Conservation (phyloP, 2,888 invertebrate species). For the Callyntrura guangdongensis region DNA sequence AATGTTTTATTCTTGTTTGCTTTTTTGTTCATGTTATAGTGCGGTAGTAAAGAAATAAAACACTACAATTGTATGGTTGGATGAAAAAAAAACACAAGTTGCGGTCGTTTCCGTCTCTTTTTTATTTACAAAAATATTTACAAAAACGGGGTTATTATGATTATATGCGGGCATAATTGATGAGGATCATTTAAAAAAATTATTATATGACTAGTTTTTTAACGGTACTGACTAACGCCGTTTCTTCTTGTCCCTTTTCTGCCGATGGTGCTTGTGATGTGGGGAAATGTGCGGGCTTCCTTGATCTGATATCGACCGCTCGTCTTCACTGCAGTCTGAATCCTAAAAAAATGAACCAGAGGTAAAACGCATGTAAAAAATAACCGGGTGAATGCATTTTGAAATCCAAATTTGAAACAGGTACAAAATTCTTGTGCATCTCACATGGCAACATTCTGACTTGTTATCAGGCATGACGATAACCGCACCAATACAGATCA, state of each 20-base stretch:
- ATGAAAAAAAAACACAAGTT: slow-evolving; percentile 60
- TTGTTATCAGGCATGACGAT: slow-evolving; percentile 90
- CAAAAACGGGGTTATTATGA: not conserved
- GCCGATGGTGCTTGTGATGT: slow-evolving; percentile 85
- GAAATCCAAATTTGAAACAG: not conserved
- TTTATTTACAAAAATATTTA: slow-evolving; percentile 49
- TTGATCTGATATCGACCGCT: slow-evolving; percentile 85
- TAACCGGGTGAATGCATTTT: not conserved
- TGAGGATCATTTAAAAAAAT: not conserved
- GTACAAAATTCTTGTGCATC: not conserved
- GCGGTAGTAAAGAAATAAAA: slow-evolving; percentile 65
- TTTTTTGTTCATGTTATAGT: slow-evolving; percentile 53
- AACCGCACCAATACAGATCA: slow-evolving; percentile 93
- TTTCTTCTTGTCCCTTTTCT: slow-evolving; percentile 86
- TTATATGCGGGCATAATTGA: not conserved
- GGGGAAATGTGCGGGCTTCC: slow-evolving; percentile 86
- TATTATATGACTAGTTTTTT: not conserved
- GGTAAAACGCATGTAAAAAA: not conserved
- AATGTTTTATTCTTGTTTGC: slow-evolving; percentile 21
- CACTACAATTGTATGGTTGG: slow-evolving; percentile 76
- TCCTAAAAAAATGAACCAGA: slow-evolving; percentile 85
- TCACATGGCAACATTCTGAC: slow-evolving; percentile 76
- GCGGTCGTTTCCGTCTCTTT: not conserved
- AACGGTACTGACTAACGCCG: slow-evolving; percentile 82
- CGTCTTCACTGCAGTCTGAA: slow-evolving; percentile 85